Percentiles rank a stretch among this genome's conserved stretches.
Conservation (phyloP, 2,797 vertebrate species). For the Hypotaenidia okinawae region DNA sequence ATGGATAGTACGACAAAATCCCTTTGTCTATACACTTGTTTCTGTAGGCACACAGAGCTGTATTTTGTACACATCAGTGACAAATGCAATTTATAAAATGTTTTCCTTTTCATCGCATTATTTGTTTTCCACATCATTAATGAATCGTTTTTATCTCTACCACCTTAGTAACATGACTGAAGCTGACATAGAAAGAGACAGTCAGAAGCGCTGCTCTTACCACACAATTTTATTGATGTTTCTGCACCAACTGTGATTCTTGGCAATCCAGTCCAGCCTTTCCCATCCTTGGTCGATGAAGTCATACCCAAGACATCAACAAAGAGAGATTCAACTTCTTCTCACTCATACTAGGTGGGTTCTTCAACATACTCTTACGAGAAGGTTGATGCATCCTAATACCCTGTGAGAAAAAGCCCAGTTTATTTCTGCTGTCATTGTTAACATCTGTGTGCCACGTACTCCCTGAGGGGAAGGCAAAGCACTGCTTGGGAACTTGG, state of each 20-base stretch:
- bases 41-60: background rate
- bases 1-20: background rate
- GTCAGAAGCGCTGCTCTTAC: background rate
- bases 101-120: background rate
- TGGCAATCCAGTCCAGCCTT: constrained; percentile 17
- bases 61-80: background rate
- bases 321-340: constrained; percentile 36
- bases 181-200: background rate
- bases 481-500: background rate
- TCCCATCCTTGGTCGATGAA: background rate
- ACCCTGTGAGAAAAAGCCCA: background rate
- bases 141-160: background rate
- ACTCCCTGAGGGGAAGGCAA: background rate
- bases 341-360: background rate
- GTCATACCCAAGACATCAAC: background rate
- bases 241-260: constrained; percentile 46
- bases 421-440: background rate
- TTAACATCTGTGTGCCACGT: background rate
- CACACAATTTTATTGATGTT: constrained; percentile 23
- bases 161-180: background rate
- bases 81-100: background rate
- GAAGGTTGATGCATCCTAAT: background rate
- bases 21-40: background rate
- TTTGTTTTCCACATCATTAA: background rate
- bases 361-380: background rate